phyloP scores from a whole-genome alignment of 1,140 invertebrate genomes.

The Orussus abietinus region DNA sequence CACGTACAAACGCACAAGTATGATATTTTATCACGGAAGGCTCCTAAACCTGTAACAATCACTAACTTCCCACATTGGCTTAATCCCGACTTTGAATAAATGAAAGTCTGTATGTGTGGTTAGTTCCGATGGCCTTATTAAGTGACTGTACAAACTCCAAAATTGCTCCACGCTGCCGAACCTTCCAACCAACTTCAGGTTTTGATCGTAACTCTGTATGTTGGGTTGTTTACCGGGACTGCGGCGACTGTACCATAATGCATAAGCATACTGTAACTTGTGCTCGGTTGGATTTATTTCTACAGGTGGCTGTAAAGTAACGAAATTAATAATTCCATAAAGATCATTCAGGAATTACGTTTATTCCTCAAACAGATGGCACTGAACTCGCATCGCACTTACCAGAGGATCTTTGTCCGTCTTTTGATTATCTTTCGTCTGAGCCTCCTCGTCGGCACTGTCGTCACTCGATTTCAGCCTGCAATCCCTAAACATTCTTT shows the following conservation, averaged over 20 bases:
- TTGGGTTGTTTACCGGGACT: conserved; percentile 64
- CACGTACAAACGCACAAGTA: too few species aligned
- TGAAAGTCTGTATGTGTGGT: conserved; percentile 91
- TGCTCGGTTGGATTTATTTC: conserved; percentile 75
- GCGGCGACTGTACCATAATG: conserved; percentile 83
- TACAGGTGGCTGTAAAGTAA: conserved; percentile 52
- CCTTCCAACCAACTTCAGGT: conserved; percentile 72
- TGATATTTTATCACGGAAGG: too few species aligned
- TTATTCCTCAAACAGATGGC: conserved; percentile 2
- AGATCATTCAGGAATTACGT: conserved; percentile 7
- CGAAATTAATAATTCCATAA: conserved; percentile 8
- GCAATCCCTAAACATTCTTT: conserved; percentile 31
- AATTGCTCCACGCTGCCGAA: conserved; percentile 94
- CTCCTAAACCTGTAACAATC: too few species aligned
- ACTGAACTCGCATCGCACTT: conserved; percentile 19
- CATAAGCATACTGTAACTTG: conserved; percentile 84
- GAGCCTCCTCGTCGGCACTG: conserved; percentile 57
- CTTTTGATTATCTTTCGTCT: conserved; percentile 46
- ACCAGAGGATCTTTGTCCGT: conserved; percentile 47
- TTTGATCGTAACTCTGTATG: conserved; percentile 68
- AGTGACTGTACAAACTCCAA: conserved; percentile 91
- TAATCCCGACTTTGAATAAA: conserved; percentile 97
- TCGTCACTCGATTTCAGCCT: conserved; percentile 59
- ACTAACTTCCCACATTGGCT: conserved; percentile 94
- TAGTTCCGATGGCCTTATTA: conserved; percentile 83